Evolutionary conservation across 1,140 invertebrate genomes (phyloP).

Genomic region (Bombus waltoni): DNA sequence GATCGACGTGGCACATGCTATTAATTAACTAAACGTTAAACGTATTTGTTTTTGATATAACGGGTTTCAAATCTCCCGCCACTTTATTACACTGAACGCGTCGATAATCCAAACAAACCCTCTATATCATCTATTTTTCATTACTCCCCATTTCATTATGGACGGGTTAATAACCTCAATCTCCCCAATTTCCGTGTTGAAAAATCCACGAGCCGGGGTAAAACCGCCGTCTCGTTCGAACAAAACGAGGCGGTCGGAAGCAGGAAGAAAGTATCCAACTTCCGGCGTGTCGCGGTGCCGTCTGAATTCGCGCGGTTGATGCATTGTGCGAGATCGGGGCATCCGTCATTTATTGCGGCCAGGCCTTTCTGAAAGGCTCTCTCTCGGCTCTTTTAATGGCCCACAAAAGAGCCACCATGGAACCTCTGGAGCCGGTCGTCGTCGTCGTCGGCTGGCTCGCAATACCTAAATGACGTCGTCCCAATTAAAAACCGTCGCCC

Average conservation of each 20-base stretch:
- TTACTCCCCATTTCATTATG: not conserved
- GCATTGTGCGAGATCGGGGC: slow-evolving; percentile 50
- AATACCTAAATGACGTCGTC: slow-evolving; percentile 51
- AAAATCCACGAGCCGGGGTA: not conserved
- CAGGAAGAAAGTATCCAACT: slow-evolving; percentile 5
- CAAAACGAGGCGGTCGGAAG: not conserved
- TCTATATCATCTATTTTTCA: not conserved
- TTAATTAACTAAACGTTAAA: not conserved
- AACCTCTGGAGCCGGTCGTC: slow-evolving; percentile 28
- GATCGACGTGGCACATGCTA: not conserved
- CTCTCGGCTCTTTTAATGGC: slow-evolving; percentile 38
- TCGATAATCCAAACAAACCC: not conserved
- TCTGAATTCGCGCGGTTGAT: slow-evolving; percentile 20
- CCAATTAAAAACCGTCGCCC: slow-evolving; percentile 59
- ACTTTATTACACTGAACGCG: too few species aligned
- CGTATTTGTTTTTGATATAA: not conserved
- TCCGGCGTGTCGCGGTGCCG: slow-evolving; percentile 35
- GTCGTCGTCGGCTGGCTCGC: slow-evolving; percentile 5
- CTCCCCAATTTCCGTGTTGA: not conserved
- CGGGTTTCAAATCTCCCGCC: too few species aligned
- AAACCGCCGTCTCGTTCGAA: not conserved
- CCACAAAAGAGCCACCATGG: slow-evolving; percentile 52
- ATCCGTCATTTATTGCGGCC: slow-evolving; percentile 49
- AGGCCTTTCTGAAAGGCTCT: slow-evolving; percentile 40
- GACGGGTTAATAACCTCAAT: not conserved